Conservation (phyloP, 2,888 invertebrate species). For the Yponomeuta plumbellus region DNA sequence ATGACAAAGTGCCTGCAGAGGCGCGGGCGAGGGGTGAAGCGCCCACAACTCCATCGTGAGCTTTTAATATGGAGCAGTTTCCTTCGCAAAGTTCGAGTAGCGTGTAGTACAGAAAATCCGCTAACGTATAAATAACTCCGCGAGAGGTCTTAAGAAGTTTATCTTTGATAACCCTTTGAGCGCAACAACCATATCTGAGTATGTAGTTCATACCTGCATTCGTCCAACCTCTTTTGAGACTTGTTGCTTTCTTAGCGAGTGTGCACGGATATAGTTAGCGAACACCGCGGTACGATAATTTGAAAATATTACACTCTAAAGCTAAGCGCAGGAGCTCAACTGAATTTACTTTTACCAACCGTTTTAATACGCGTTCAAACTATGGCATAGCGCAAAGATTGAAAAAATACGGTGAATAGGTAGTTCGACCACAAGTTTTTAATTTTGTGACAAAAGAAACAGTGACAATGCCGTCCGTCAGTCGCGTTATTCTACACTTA, state of each 20-base stretch:
- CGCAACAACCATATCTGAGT: not conserved
- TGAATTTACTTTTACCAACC: not conserved
- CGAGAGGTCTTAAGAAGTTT: constrained; percentile 45
- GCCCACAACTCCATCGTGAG: constrained; percentile 43
- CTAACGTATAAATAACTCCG: constrained; percentile 50
- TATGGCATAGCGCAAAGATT: not conserved
- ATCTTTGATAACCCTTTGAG: constrained; percentile 36
- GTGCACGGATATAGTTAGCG: not conserved
- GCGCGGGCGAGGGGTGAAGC: constrained; percentile 7
- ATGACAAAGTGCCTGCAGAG: constrained; percentile 42
- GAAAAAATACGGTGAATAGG: not conserved
- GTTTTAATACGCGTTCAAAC: not conserved
- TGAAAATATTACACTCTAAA: not conserved
- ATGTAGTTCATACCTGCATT: not conserved
- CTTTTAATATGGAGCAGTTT: constrained; percentile 53
- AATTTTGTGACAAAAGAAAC: no score
- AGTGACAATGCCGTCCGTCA: no score
- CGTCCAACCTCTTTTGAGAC: not conserved
- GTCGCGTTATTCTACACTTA: no score
- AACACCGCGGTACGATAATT: not conserved
- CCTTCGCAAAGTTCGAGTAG: constrained; percentile 45
- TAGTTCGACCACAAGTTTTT: no score
- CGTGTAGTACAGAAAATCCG: constrained; percentile 38
- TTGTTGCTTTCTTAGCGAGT: not conserved
- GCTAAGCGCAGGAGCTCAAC: not conserved